Percentiles rank a stretch among this genome's conserved stretches.
Conservation (phyloP, 2,113 vertebrate species). For the Chaetodon auriga region DNA sequence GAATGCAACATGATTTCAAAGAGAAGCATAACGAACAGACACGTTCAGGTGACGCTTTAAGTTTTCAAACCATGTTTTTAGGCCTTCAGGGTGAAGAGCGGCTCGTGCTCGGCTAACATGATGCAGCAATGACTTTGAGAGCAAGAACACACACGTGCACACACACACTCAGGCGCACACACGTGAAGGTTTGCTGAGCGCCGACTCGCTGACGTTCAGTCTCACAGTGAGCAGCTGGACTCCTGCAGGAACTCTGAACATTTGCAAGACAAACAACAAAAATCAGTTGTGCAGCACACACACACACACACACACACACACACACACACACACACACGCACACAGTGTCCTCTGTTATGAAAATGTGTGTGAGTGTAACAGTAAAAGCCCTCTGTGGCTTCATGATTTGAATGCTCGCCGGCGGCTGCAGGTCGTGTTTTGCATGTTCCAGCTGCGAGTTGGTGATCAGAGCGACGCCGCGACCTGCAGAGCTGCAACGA, state of each 20-base stretch:
- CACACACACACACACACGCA: too few relatives aligned
- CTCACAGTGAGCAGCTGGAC: neutral
- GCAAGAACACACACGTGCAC: too few relatives aligned
- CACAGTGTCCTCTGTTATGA: neutral
- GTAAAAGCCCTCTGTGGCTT: neutral
- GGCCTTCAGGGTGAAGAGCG: too few relatives aligned
- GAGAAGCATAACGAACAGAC: too few relatives aligned
- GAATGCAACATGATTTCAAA: too few relatives aligned
- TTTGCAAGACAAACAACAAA: neutral
- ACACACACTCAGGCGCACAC: too few relatives aligned
- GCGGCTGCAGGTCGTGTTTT: constrained; percentile 8
- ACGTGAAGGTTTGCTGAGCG: too few relatives aligned
- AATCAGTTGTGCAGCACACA: neutral
- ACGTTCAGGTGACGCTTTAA: too few relatives aligned
- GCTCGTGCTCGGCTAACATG: too few relatives aligned
- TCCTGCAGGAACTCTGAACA: neutral
- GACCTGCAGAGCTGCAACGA: neutral
- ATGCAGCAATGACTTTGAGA: too few relatives aligned
- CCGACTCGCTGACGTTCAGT: too few relatives aligned
- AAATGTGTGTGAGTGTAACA: neutral
- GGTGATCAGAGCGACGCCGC: neutral
- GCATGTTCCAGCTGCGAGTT: constrained; percentile 6
- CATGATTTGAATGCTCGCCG: neutral
- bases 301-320: neutral
- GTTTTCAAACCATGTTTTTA: too few relatives aligned